Conservation (phyloP, 1,140 invertebrate species). For the Cryptotermes secundus region DNA sequence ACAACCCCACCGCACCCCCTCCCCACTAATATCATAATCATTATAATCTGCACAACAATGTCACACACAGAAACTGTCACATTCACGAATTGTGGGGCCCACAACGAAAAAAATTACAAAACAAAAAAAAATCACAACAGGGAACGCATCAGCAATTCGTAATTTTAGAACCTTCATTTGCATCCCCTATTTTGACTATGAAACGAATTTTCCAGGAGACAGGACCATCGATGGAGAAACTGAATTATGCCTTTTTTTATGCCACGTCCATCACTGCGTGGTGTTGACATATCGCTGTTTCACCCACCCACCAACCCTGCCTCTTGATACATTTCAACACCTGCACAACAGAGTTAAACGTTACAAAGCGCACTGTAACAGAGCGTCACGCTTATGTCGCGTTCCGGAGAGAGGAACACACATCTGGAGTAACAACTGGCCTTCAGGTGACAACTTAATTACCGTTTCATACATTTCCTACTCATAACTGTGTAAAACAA, state of each 20-base stretch:
- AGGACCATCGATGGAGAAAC: neutral
- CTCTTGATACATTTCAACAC: neutral
- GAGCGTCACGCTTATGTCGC: no score
- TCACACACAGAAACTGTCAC: slow-evolving; percentile 11
- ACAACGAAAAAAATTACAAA: neutral
- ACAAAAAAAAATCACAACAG: neutral
- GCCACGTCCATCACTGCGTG: neutral
- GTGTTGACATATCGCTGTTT: neutral
- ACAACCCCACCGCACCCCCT: neutral
- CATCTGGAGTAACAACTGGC: no score
- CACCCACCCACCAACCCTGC: neutral
- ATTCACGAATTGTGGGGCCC: neutral
- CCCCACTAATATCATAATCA: slow-evolving; percentile 13
- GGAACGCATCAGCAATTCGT: neutral
- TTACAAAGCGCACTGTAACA: no score
- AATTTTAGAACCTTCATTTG: slow-evolving; percentile 17
- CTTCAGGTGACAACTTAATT: no score
- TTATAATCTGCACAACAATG: slow-evolving; percentile 6
- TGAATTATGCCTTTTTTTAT: neutral
- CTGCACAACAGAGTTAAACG: neutral
- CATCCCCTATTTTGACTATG: neutral
- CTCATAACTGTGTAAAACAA: no score
- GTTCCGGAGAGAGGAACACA: no score
- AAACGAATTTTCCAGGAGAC: neutral
- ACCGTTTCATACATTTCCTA: no score